Evolutionary conservation across 2,113 vertebrate species (phyloP).

Genomic region (Zootoca vivipara): DNA sequence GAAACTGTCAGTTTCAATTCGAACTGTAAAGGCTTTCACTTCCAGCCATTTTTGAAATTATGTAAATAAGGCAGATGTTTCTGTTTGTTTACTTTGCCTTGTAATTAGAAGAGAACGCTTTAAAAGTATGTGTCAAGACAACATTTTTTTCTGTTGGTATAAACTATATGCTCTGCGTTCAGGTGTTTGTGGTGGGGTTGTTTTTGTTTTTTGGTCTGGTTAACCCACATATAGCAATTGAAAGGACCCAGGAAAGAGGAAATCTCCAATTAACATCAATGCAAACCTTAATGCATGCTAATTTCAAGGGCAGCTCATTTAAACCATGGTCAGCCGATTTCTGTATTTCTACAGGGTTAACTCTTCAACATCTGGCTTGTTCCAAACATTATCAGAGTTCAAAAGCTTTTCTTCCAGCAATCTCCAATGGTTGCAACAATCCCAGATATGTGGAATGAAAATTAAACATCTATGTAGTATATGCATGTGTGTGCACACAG

Average conservation of each 20-base stretch:
- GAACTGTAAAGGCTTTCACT: not conserved
- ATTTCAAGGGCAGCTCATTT: constrained; percentile 36
- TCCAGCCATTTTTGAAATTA: not conserved
- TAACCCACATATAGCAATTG: not conserved
- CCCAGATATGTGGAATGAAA: constrained; percentile 54
- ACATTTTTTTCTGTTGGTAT: not conserved
- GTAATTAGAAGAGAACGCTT: not conserved
- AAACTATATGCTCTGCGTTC: not conserved
- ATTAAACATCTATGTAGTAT: constrained; percentile 42
- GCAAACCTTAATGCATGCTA: constrained; percentile 30
- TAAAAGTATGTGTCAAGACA: not conserved
- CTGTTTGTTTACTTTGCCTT: not conserved
- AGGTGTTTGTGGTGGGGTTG: not conserved
- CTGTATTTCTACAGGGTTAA: constrained; percentile 33
- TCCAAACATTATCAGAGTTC: constrained; percentile 55
- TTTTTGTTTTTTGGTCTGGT: not conserved
- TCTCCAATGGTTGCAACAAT: constrained; percentile 57
- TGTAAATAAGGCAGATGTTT: not conserved
- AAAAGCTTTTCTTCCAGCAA: constrained; percentile 58
- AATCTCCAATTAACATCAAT: constrained; percentile 35
- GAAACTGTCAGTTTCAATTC: not conserved
- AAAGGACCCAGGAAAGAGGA: constrained; percentile 28
- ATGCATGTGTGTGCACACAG: not conserved
- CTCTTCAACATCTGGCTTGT: constrained; percentile 64
- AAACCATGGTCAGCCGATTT: constrained; percentile 46